Evolutionary conservation across 2,113 vertebrate species (phyloP).

Genomic region (Pitta sordida): DNA sequence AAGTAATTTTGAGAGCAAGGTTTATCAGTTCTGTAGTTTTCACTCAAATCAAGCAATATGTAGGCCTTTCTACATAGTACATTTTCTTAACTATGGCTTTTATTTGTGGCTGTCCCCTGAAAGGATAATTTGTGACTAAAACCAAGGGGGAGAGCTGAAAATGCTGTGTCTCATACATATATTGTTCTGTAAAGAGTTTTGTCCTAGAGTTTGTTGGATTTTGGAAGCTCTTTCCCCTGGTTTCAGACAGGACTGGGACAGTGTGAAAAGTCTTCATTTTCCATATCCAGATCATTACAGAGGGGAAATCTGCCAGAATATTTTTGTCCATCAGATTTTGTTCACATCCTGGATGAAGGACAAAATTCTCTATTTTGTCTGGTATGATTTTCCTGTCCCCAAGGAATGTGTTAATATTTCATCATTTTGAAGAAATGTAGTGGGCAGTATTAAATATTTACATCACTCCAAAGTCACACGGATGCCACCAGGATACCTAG

Average conservation of each 20-base stretch:
- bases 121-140: not conserved
- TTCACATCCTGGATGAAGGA: not conserved
- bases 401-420: not conserved
- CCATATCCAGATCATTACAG: not conserved
- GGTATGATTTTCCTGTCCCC: not conserved
- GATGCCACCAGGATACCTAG: constrained; percentile 32
- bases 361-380: not conserved
- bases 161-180: not conserved
- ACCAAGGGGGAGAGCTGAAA: not conserved
- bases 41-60: not conserved
- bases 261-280: not conserved
- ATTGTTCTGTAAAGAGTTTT: not conserved
- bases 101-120: not conserved
- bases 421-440: not conserved
- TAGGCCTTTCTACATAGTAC: not conserved
- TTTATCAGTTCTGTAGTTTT: not conserved
- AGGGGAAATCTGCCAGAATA: not conserved
- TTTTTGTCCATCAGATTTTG: not conserved
- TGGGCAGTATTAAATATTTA: constrained; percentile 56
- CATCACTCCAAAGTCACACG: not conserved
- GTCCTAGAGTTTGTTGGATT: not conserved
- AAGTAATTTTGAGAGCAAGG: not conserved
- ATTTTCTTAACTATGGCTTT: not conserved
- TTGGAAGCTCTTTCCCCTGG: not conserved
- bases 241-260: not conserved